Conservation (phyloP, 1,140 invertebrate genomes). For the Drosophila kurseongensis region DNA sequence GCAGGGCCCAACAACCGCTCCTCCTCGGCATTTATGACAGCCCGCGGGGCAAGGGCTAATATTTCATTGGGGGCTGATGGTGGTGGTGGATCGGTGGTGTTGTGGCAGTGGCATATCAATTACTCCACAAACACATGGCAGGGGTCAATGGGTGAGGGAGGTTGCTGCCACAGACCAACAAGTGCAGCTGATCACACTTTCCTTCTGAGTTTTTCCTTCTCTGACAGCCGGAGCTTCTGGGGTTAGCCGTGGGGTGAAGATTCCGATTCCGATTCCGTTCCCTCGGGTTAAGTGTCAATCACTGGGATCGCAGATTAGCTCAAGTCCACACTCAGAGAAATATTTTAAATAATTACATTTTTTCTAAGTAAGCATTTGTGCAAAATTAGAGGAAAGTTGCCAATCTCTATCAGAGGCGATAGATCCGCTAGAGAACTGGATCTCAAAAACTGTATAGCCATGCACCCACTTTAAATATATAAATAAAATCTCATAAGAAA, state of each 20-base stretch:
- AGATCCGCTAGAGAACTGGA: too few relatives aligned
- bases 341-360: too few relatives aligned
- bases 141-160: slow-evolving; percentile 11
- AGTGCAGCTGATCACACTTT: slow-evolving; percentile 80
- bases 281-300: slow-evolving; percentile 67
- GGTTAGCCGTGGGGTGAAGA: slow-evolving; percentile 4
- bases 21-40: slow-evolving; percentile 70
- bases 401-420: too few relatives aligned
- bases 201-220: slow-evolving; percentile 40
- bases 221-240: slow-evolving; percentile 67
- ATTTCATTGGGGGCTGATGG: slow-evolving; percentile 61
- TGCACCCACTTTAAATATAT: too few relatives aligned
- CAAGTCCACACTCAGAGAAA: slow-evolving; percentile 7
- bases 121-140: slow-evolving; percentile 79
- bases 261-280: background rate
- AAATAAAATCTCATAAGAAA: too few relatives aligned
- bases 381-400: too few relatives aligned
- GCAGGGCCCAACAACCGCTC: slow-evolving; percentile 24
- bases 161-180: slow-evolving; percentile 50
- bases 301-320: slow-evolving; percentile 50
- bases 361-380: too few relatives aligned
- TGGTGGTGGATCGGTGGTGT: slow-evolving; percentile 48
- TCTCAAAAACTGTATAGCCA: too few relatives aligned
- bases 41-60: slow-evolving; percentile 66
- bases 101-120: slow-evolving; percentile 82